A percentile compares a stretch with the other conserved stretches of the same genome.
phyloP scores from a whole-genome alignment of 2,113 vertebrate genomes.

The Diphyllodes magnificus region DNA sequence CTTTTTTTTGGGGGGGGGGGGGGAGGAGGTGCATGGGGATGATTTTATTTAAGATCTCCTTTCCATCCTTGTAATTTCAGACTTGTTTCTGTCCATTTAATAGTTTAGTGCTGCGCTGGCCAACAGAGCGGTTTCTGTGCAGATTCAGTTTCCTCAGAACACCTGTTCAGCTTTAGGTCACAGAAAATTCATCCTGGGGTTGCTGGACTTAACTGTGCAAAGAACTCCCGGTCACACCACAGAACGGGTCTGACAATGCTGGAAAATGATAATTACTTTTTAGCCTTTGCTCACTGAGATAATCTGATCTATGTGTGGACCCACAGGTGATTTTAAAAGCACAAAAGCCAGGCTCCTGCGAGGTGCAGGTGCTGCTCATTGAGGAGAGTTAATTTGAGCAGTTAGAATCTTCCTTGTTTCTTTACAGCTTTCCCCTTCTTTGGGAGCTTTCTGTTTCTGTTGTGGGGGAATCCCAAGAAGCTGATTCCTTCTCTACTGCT shows the following conservation, averaged over 20 bases:
- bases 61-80: neutral
- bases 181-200: neutral
- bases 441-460: neutral
- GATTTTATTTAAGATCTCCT: neutral
- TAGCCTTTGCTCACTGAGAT: neutral
- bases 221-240: neutral
- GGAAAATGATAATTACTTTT: neutral
- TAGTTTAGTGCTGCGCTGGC: neutral
- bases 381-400: neutral
- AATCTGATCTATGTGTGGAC: neutral
- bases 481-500: neutral
- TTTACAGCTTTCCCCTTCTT: neutral
- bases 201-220: neutral
- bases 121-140: neutral
- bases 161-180: neutral
- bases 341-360: neutral
- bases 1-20: rapidly evolving
- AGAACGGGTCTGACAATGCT: neutral
- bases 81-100: neutral
- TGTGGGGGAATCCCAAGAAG: neutral
- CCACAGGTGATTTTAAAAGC: neutral
- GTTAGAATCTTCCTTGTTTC: neutral
- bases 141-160: neutral
- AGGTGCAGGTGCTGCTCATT: neutral
- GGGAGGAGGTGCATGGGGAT: neutral